phyloP scores from a whole-genome alignment of 2,797 vertebrate species.

The Crypturellus tataupa region DNA sequence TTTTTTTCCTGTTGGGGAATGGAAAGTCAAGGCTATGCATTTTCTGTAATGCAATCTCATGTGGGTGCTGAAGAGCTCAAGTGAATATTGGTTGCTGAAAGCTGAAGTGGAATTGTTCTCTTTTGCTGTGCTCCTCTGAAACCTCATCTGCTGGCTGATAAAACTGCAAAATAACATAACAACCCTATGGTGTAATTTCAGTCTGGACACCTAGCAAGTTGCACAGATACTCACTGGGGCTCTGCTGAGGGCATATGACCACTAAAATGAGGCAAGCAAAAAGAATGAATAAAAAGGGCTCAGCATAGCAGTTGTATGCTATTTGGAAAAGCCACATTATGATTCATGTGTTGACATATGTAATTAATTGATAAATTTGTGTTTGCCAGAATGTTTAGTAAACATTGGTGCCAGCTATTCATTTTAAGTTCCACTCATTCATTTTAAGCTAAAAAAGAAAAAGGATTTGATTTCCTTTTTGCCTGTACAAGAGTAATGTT shows the following conservation, averaged over 20 bases:
- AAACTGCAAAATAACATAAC: background rate
- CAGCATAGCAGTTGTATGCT: background rate
- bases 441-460: constrained; percentile 36
- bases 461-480: constrained; percentile 61
- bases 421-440: constrained; percentile 46
- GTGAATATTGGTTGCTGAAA: background rate
- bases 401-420: constrained; percentile 40
- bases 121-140: background rate
- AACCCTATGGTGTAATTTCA: background rate
- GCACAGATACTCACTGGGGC: background rate
- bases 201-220: background rate
- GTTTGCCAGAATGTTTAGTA: constrained; percentile 1
- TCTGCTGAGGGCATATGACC: background rate
- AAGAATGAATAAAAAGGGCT: background rate
- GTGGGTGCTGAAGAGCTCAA: background rate
- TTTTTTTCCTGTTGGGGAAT: background rate
- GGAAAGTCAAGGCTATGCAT: background rate
- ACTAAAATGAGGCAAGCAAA: background rate
- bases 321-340: background rate
- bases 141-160: background rate
- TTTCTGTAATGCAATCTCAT: background rate
- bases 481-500: constrained; percentile 2
- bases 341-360: background rate
- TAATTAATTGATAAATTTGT: constrained; percentile 15
- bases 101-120: background rate